Base-by-base conservation (phyloP, 2,113 vertebrate species). In the Coreoperca whiteheadi region DNA sequence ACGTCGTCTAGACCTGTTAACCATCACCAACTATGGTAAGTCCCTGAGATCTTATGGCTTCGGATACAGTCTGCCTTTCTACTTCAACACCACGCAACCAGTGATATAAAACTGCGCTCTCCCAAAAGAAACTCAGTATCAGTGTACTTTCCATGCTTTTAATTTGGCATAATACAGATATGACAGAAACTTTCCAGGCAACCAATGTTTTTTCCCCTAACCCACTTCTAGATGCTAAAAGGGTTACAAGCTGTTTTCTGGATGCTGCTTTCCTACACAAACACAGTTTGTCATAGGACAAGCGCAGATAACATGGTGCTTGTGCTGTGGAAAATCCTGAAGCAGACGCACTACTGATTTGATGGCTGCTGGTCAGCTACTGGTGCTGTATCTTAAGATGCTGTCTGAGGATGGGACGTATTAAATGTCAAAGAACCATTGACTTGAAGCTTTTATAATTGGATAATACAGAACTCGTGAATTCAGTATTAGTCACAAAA, bases 21-120 rank as follows among this genome's bases (percentile, higher is more conserved):
- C 98, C 68, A 98, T 99, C 94, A 98, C 97, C 95, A 99, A 95
- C 94, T 95, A 96, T 0, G 96, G 98, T 99, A 94, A 97, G 98
- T 97, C 77, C 65, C 59, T 73, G 20, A 21, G 6, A 65, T 77
- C 64, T 69, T 32, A n/a, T 70, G 9, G 75, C 78, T 65, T 76
- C 50, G 21, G 50, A 65, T 43, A 7, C 46, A 43, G 18, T 66
- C 37, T 4, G 39, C 18, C 14, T 70, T 21, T 74, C 39, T 59
- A 48, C 39, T 11, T 23, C 46, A 63, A 6, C 59, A 50, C 41
- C 57, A n/a, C 71, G 43, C 18, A 16, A 30, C 39, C 46, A 34
- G 56, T 54, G 28, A 51, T n/a, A 37, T 57, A 34, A n/a, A 53
- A 71, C n/a, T 21, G 21, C 0, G 30, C 46, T 63, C 20, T 12